Evolutionary conservation across 2,888 invertebrate species (phyloP).

Genomic region (Andrena trimmerana): DNA sequence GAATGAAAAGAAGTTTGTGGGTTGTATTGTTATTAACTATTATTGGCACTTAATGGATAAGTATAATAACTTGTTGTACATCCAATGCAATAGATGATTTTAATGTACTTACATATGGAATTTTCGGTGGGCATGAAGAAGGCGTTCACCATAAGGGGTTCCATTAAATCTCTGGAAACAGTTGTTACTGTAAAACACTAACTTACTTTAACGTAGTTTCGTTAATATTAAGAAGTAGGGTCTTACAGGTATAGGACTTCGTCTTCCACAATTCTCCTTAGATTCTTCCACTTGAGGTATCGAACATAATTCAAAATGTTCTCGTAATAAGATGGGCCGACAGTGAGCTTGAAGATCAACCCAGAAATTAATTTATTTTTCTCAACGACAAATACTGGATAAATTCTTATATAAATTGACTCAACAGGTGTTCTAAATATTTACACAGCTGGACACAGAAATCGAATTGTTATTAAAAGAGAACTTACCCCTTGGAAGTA

Average conservation of each 20-base stretch:
- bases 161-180: constrained; percentile 47
- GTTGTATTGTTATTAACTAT: not conserved
- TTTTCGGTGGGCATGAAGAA: constrained; percentile 48
- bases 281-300: constrained; percentile 16
- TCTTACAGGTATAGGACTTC: not conserved
- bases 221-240: not conserved
- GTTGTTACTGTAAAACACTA: not conserved
- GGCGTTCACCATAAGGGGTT: constrained; percentile 56
- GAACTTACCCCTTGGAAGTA: constrained; percentile 86
- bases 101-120: constrained; percentile 47
- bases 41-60: not conserved
- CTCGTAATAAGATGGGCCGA: constrained; percentile 60
- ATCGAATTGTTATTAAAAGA: constrained; percentile 26
- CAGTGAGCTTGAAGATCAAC: constrained; percentile 43
- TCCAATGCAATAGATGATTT: not conserved
- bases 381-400: too few species aligned
- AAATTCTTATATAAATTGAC: too few species aligned
- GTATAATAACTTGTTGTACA: too few species aligned
- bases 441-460: not conserved
- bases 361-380: constrained; percentile 54
- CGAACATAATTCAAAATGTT: constrained; percentile 50
- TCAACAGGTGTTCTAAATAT: not conserved
- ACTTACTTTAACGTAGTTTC: not conserved
- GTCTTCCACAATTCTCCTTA: not conserved
- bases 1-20: not conserved